phyloP scores from a whole-genome alignment of 1,140 invertebrate species.

The Papilio polyxenes region DNA sequence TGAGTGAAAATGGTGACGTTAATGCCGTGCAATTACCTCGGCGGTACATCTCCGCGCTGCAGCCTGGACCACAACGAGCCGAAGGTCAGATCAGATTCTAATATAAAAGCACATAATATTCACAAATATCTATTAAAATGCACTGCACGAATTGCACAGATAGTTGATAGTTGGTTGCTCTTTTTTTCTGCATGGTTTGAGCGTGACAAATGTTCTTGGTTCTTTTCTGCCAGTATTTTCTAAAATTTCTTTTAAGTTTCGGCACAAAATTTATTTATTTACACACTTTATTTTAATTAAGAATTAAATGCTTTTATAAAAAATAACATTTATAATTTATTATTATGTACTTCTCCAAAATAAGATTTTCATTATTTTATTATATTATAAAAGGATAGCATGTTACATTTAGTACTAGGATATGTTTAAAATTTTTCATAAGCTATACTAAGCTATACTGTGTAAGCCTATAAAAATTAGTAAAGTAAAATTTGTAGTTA shows the following conservation, averaged over 20 bases:
- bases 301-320: not conserved
- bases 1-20: slow-evolving; percentile 76
- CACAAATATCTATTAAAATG: slow-evolving; percentile 12
- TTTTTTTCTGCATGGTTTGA: not conserved
- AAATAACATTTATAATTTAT: no score
- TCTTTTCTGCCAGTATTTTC: not conserved
- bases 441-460: no score
- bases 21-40: slow-evolving; percentile 78
- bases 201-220: not conserved
- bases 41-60: slow-evolving; percentile 73
- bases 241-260: not conserved
- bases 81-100: slow-evolving; percentile 73
- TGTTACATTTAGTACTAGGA: no score
- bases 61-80: slow-evolving; percentile 75
- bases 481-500: no score
- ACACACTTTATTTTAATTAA: slow-evolving; percentile 32
- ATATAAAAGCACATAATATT: slow-evolving; percentile 17
- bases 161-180: not conserved
- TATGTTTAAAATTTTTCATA: no score
- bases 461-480: no score
- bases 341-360: no score
- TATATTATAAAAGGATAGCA: no score
- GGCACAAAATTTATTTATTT: slow-evolving; percentile 22
- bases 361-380: no score
- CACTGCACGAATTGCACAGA: slow-evolving; percentile 29